Evolutionary conservation across 2,888 invertebrate species (phyloP), one percentile per base, ranked within the genome.

Genomic region (Gandaritis pyraliata): DNA sequence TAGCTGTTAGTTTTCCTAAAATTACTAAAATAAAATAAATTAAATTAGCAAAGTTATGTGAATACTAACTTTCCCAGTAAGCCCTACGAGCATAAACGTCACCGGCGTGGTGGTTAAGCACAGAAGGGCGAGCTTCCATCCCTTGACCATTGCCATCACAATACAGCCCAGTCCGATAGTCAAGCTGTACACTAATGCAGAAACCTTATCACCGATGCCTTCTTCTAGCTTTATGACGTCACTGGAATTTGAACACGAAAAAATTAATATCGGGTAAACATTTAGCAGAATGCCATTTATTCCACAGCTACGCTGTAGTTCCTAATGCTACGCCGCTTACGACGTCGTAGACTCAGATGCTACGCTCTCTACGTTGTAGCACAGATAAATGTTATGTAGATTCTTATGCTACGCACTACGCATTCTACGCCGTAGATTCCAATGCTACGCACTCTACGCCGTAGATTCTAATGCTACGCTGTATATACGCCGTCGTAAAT

Each of bases 41-140:
- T n/a, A n/a, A n/a, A n/a, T n/a, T n/a, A n/a, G n/a, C n/a, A n/a
- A n/a, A n/a, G n/a, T n/a, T n/a, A n/a, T n/a, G n/a, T 16, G 2
- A 10, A 2, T 8, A 15, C 48, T 65, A 74, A 94, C 95, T 82
- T 93, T 89, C 52, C 93, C 93, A 71, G 96, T 94, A n/a, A 94
- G 72, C 10, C 93, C 94, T 61, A 95, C 94, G 6, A 95, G 86
- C 16, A 94, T 76, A 39, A 94, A 93, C 0, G 96, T 94, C 0
- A 95, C 85, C 0, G 96, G 96, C 36, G 95, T 92, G 43, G 95
- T 94, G 36, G 93, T 90, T 29, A 96, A 83, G 64, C 96, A 96
- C 1, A 97, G 94, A n/a, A 97, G 85, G 0, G 97, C 95, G 33
- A 97, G 83, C 77, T 96, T 93, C 97, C 97, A 97, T 4, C 97